Percentiles rank a stretch among this genome's conserved stretches.
Conservation (phyloP, 2,797 vertebrate genomes). For the Vultur gryphus region DNA sequence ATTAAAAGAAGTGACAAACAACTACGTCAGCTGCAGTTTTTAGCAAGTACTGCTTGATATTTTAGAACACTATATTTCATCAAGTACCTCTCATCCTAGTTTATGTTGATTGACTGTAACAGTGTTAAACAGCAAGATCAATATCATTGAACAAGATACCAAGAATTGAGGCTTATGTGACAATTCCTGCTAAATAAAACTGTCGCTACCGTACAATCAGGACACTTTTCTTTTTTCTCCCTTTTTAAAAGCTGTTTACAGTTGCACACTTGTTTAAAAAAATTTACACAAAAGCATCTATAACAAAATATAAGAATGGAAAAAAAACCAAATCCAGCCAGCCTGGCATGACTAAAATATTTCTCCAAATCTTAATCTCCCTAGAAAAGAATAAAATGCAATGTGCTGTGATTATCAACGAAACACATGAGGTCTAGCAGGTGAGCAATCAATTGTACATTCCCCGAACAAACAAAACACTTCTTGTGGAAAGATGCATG, state of each 20-base stretch:
- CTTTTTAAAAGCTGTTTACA: neutral
- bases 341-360: neutral
- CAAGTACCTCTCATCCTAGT: neutral
- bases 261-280: neutral
- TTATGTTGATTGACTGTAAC: neutral
- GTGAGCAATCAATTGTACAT: neutral
- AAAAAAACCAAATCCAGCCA: neutral
- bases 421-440: neutral
- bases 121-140: neutral
- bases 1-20: neutral
- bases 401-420: neutral
- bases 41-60: neutral
- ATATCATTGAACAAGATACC: neutral
- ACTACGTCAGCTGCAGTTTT: neutral
- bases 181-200: conserved; percentile 5
- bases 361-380: neutral
- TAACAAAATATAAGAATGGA: neutral
- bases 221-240: neutral
- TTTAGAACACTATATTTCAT: neutral
- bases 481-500: neutral
- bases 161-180: neutral
- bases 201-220: neutral
- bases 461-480: neutral
- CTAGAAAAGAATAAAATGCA: neutral
- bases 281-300: neutral